Base-by-base conservation (phyloP, 2,888 invertebrate genomes). In the Pristionchus japonicus region DNA sequence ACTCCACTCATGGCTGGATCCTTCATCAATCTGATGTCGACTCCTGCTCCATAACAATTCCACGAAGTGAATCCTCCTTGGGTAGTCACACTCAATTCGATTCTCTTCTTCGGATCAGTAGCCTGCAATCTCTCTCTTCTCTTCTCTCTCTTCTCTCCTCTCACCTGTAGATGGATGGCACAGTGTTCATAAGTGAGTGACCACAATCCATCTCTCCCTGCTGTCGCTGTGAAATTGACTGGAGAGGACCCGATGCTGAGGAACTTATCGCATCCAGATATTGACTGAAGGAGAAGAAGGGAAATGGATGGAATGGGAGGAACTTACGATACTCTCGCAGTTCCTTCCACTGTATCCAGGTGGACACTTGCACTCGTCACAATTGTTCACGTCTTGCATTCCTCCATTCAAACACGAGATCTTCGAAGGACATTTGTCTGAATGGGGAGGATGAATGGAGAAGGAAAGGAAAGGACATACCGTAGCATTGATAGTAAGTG, bases 41-140 rank as follows among this genome's bases (percentile, higher is more conserved):
- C 77, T 43, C 87, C 87, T 15, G 87, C 87, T 87, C 87, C 77
- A 52, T 74, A 87, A 52, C 74, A 87, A 52, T 74, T 87, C 87
- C 77, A 87, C 27, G 87, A 87, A 11, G 74, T n/a, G 20, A 57
- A n/a, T n/a, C 87, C 87, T 20, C 23, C 23, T 37, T n/a, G 23
- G 7, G 87, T 70, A 13, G 57, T 87, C n/a, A 74, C 77, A 9
- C 15, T 52, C 15, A 87, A 20, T 57, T 87, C 74, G 23, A 87
- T 20, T 49, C 87, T 13, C n/a, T 31, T 49, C 13, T 77, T 77
- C 3, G 7, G 23, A 0, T 17, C 13, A 23, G 87, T 23, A 27
- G 80, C 27, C 80, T 80, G 20, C 0, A 43, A 80, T 20, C n/a
- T n/a, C n/a, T n/a, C n/a, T n/a, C n/a, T n/a, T n/a, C n/a, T n/a